Base-by-base conservation (phyloP, 1,140 invertebrate species). In the Leptinotarsa lineolata region DNA sequence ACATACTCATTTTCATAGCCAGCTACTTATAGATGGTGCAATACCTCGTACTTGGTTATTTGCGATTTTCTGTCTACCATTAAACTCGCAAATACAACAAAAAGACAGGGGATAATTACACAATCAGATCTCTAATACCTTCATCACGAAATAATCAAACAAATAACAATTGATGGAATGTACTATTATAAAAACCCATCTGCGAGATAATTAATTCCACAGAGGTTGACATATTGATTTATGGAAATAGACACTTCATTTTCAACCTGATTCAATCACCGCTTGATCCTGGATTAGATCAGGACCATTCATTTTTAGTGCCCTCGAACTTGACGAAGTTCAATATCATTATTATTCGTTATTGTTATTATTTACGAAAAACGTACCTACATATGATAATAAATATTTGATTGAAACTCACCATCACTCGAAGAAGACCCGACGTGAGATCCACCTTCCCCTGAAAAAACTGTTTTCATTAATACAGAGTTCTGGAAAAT, bases 361-460 rank as follows among this genome's bases (percentile, higher is more conserved):
- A 30, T 30, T 30, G 8, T 30, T 30, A 2, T 30, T 30, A 30
- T 6, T 30, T 30, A 30, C 11, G 8, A 30, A 8, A 30, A 8
- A 30, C 30, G 8, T 11, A 30, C n/a, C n/a, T 46, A 46, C n/a
- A 54, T n/a, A 16, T 54, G 13, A 12, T 46, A 46, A 54, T 54
- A n/a, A 54, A 18, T 54, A 54, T 15, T 54, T 54, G n/a, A 15
- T 48, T 72, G 45, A 58, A 22, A 83, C 83, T 84, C 72, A 84
- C 83, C 83, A 70, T 84, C 83, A 72, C 82, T 81, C 58, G 80
- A 81, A 67, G 81, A 83, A 54, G 81, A 82, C 74, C 81, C 82
- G n/a, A 83, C 83, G 73, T 84, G 83, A 21, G 83, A 82, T 65
- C 81, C 80, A 22, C 80, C 78, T 66, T 84, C 82, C 78, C 81